Evolutionary conservation across 2,888 invertebrate species (phyloP).

Genomic region (Eristalis arbustorum): DNA sequence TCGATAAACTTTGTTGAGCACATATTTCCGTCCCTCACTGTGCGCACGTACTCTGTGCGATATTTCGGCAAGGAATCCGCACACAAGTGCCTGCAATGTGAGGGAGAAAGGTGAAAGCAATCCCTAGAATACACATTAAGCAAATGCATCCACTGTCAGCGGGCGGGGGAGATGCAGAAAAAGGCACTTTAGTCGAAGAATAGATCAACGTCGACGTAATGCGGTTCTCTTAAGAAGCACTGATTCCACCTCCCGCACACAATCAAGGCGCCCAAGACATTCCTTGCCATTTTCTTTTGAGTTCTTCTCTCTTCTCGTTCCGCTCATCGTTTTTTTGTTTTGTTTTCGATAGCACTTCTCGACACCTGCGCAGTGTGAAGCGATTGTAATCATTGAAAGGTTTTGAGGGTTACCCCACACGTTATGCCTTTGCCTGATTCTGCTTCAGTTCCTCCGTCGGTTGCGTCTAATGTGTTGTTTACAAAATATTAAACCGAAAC

Average conservation of each 20-base stretch:
- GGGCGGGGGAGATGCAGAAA: constrained; percentile 23
- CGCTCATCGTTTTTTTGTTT: constrained; percentile 13
- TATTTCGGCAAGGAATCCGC: background rate
- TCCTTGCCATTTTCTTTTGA: constrained; percentile 21
- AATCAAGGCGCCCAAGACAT: background rate
- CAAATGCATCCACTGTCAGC: constrained; percentile 39
- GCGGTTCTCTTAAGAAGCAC: constrained; percentile 6
- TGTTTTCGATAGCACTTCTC: constrained; percentile 10
- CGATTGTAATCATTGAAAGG: constrained; percentile 59
- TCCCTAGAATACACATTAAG: background rate
- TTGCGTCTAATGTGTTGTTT: constrained; percentile 68
- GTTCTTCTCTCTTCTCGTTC: background rate
- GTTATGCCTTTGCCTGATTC: constrained; percentile 46
- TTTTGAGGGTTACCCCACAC: constrained; percentile 59
- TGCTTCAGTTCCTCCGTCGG: constrained; percentile 47
- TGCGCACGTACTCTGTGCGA: background rate
- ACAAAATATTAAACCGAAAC: constrained; percentile 55
- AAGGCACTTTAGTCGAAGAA: constrained; percentile 36
- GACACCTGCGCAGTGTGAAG: constrained; percentile 52
- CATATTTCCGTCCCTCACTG: background rate
- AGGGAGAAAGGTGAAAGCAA: background rate
- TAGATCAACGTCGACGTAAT: constrained; percentile 31
- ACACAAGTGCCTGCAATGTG: background rate
- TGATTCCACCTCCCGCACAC: constrained; percentile 40
- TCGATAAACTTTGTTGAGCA: background rate